Evolutionary conservation across 2,113 vertebrate species (phyloP).

Genomic region (Vanacampus margaritifer): DNA sequence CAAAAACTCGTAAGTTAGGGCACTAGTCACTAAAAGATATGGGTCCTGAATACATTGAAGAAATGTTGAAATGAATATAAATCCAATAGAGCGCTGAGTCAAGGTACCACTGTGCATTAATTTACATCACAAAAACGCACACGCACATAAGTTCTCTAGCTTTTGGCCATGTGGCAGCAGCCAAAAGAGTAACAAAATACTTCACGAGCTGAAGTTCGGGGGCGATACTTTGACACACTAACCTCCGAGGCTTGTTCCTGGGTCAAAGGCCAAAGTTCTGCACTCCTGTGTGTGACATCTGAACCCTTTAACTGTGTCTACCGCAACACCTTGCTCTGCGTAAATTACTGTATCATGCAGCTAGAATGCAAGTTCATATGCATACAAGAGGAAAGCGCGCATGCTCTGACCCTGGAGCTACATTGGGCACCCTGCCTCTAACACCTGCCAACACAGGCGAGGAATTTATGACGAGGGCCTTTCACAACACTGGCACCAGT

Average conservation of each 20-base stretch:
- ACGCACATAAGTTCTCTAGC: constrained; percentile 42
- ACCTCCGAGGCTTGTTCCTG: constrained; percentile 56
- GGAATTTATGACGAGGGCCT: constrained; percentile 60
- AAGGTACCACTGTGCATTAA: background rate
- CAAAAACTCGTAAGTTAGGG: background rate
- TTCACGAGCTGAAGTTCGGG: constrained; percentile 56
- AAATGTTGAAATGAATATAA: too few relatives aligned
- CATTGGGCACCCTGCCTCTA: constrained; percentile 35
- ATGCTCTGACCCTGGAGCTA: constrained; percentile 29
- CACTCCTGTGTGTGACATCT: constrained; percentile 60
- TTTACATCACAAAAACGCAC: constrained; percentile 4
- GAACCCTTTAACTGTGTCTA: constrained; percentile 34
- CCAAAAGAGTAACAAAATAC: constrained; percentile 51
- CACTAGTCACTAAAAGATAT: too few relatives aligned
- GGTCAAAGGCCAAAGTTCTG: constrained; percentile 64
- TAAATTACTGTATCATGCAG: constrained; percentile 46
- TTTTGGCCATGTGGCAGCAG: constrained; percentile 59
- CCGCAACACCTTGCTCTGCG: constrained; percentile 25
- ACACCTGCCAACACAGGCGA: constrained; percentile 60
- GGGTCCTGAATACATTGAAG: too few relatives aligned
- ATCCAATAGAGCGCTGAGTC: too few relatives aligned
- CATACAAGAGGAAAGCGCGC: constrained; percentile 22
- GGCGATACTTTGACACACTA: constrained; percentile 57
- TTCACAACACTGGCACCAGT: constrained; percentile 41
- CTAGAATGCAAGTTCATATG: constrained; percentile 38